Evolutionary conservation across 2,888 invertebrate species (phyloP), one percentile per base, ranked within the genome.

Genomic region (Embidobia sp.): DNA sequence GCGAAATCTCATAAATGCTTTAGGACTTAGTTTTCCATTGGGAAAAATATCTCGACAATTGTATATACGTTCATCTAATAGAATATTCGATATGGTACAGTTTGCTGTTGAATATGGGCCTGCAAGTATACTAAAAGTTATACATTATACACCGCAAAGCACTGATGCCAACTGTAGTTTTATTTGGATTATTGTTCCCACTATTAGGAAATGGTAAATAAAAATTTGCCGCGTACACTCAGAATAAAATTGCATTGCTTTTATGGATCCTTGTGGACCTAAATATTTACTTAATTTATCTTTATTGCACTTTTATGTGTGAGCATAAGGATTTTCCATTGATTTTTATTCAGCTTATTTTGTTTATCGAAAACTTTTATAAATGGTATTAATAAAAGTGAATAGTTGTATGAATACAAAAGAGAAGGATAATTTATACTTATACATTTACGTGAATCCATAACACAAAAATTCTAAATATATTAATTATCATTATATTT

Each of bases 61-160:
- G 46, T 55, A 27, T 48, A 57, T 29, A 37, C 22, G 57, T 48
- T 57, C 48, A 15, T 57, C 19, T 37, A 29, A 67, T 67, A 55
- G 57, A 57, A 57, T 67, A 67, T 67, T 57, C 48, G 48, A 67
- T 35, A 31, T 26, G 35, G 22, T 27, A 7, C 27, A 10, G 16
- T 66, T 53, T 33, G 44, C 35, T 8, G 48, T 55, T 55, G 46
- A 57, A 67, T 48, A 37, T 48, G 40, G 29, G 15, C 35, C 46
- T 26, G 33, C 5, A 35, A 55, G 22, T 48, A 15, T 27, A 35
- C 31, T 42, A 15, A 11, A 37, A 42, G 51, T 51, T 40, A 29
- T 64, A 33, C 64, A 64, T 64, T 64, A 64, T 64, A 44, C 51
- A 64, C 51, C 64, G 19, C 53, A 53, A 53, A 53, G 33, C 51